These are phyloP conservation scores for Camponotus vicinus DNA, from an alignment of 1,140 invertebrate genomes.

Conservation along the genomic window DNA sequence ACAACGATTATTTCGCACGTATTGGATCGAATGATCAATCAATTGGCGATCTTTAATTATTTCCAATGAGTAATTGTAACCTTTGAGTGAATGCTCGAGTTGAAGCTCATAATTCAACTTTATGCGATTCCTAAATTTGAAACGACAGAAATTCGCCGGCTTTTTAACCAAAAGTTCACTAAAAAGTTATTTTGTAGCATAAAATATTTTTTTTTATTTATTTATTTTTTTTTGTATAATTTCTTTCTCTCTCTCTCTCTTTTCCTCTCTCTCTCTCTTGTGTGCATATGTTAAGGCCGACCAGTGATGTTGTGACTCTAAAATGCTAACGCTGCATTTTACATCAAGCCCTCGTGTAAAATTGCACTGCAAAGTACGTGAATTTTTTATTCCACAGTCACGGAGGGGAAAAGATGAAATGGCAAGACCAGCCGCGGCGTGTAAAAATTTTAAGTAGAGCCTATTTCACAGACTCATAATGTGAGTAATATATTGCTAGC, in stretches of 20 bases:
- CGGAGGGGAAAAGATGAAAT: neutral
- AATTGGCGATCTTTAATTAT: constrained; percentile 31
- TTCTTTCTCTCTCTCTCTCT: neutral
- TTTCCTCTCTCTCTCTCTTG: neutral
- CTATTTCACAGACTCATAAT: constrained; percentile 13
- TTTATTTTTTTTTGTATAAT: neutral
- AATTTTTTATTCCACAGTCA: constrained; percentile 41
- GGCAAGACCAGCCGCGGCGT: neutral
- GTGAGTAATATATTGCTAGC: neutral
- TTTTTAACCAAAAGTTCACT: neutral
- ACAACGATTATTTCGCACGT: neutral
- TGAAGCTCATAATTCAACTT: neutral
- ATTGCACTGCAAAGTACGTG: neutral
- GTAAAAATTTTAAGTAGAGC: constrained; percentile 35
- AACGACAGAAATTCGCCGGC: neutral
- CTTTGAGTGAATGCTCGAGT: constrained; percentile 9
- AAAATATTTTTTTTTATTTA: neutral
- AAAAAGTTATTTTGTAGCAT: neutral
- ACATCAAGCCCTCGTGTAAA: constrained; percentile 19
- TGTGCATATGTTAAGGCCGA: neutral
- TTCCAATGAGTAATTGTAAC: constrained; percentile 20
- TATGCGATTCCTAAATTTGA: neutral
- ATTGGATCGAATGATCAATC: constrained; percentile 25
- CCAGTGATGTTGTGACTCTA: neutral
- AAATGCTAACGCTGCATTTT: constrained; percentile 28